A percentile compares a stretch with the other conserved stretches of the same genome.
Conservation (phyloP, 2,797 vertebrate species). For the Peromyscus nudipes region DNA sequence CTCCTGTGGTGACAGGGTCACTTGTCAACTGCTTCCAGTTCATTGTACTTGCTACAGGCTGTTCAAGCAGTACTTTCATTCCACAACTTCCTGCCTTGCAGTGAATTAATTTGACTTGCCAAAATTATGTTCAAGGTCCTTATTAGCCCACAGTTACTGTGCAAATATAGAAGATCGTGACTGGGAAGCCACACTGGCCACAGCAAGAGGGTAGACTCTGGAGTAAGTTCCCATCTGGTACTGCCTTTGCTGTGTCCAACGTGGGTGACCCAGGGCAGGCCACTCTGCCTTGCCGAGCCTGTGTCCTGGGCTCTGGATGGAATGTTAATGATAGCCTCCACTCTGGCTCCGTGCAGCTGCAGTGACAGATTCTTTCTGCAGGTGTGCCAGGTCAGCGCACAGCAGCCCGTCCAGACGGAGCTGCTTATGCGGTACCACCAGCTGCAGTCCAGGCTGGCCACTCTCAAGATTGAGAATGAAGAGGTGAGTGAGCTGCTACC, state of each 20-base stretch:
- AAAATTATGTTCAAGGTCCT: background rate
- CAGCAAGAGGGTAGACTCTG: background rate
- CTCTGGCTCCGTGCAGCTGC: background rate
- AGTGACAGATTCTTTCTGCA: slow-evolving; percentile 79
- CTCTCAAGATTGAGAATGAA: slow-evolving; percentile 98
- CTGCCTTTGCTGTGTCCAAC: background rate
- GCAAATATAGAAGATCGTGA: too few species aligned
- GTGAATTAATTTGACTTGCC: background rate
- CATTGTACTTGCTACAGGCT: background rate
- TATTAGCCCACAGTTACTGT: background rate
- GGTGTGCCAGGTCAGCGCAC: slow-evolving; percentile 98
- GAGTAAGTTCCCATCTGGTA: background rate
- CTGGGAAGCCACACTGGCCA: background rate
- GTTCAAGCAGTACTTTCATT: background rate
- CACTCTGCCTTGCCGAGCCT: background rate
- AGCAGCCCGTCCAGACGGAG: slow-evolving; percentile 98
- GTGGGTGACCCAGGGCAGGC: background rate
- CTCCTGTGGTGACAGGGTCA: background rate
- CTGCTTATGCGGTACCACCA: slow-evolving; percentile 98
- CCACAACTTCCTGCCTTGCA: slow-evolving; percentile 10
- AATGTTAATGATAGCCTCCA: background rate
- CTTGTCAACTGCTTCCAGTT: background rate
- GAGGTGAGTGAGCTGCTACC: slow-evolving; percentile 91
- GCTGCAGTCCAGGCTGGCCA: slow-evolving; percentile 97
- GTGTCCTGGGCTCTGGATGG: background rate